Percentiles rank a stretch among this genome's conserved stretches.
Evolutionary conservation across 2,888 invertebrate genomes (phyloP).

Genomic region (Eupeodes latifasciatus): DNA sequence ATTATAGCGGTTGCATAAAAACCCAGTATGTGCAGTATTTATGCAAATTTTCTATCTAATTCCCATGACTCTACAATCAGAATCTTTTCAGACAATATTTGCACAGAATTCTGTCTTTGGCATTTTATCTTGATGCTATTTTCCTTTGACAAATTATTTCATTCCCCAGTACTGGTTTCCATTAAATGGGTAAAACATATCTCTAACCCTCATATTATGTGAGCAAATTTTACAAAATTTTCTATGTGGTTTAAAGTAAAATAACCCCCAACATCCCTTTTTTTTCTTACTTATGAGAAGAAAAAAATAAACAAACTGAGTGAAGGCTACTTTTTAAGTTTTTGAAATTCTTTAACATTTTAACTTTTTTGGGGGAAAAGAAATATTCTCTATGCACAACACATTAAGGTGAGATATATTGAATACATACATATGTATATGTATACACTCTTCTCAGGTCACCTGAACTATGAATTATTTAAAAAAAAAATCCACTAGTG

Average conservation of each 20-base stretch:
- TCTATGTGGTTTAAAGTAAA: background rate
- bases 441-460: background rate
- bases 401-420: background rate
- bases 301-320: background rate
- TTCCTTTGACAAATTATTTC: background rate
- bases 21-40: too few relatives aligned
- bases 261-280: background rate
- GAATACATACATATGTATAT: too few relatives aligned
- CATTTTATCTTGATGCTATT: background rate
- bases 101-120: too few relatives aligned
- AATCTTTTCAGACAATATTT: too few relatives aligned
- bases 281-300: background rate
- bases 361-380: constrained; percentile 2
- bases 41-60: too few relatives aligned
- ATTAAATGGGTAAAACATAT: too few relatives aligned
- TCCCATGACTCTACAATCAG: too few relatives aligned
- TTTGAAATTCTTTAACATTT: constrained; percentile 28
- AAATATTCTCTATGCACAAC: background rate
- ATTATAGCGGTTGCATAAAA: too few relatives aligned
- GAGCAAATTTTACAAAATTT: background rate
- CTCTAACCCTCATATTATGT: background rate
- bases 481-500: background rate
- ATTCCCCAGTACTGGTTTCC: too few relatives aligned
- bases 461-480: constrained; percentile 32
- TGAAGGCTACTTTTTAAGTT: constrained; percentile 3